Percentiles rank a stretch among this genome's conserved stretches.
phyloP scores from a whole-genome alignment of 2,113 vertebrate species.

The Daubentonia madagascariensis region DNA sequence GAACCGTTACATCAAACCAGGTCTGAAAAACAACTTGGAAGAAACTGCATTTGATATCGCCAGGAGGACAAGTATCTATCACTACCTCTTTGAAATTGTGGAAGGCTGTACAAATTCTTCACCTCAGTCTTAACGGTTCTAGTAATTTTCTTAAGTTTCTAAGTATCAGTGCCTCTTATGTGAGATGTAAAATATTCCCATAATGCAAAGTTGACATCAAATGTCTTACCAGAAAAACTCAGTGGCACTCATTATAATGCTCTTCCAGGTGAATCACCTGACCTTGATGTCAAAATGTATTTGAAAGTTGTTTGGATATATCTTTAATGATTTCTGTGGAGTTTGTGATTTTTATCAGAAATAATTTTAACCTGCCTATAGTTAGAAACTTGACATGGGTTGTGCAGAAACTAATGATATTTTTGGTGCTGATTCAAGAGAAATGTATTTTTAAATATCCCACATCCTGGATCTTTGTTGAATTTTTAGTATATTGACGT shows the following conservation, averaged over 20 bases:
- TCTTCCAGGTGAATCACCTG: slow-evolving; percentile 18
- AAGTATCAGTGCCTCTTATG: slow-evolving; percentile 50
- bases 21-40: slow-evolving; percentile 88
- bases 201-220: slow-evolving; percentile 17
- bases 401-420: slow-evolving; percentile 59
- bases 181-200: slow-evolving; percentile 33
- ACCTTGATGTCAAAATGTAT: slow-evolving; percentile 44
- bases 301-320: slow-evolving; percentile 33
- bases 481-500: slow-evolving; percentile 47
- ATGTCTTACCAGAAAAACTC: neutral
- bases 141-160: slow-evolving; percentile 14
- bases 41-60: slow-evolving; percentile 93
- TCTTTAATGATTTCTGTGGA: slow-evolving; percentile 17
- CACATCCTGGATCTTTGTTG: slow-evolving; percentile 40
- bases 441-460: slow-evolving; percentile 71
- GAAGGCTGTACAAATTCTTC: slow-evolving; percentile 90
- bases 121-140: slow-evolving; percentile 70
- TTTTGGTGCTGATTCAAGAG: slow-evolving; percentile 71
- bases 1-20: slow-evolving; percentile 89
- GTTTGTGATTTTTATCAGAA: slow-evolving; percentile 58
- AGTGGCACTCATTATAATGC: neutral
- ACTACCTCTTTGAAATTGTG: slow-evolving; percentile 94
- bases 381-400: slow-evolving; percentile 28
- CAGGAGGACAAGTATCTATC: slow-evolving; percentile 87
- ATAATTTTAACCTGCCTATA: slow-evolving; percentile 54